A percentile compares a stretch with the other conserved stretches of the same genome.
phyloP scores from a whole-genome alignment of 2,888 invertebrate genomes.

The Entomobrya multifasciata region DNA sequence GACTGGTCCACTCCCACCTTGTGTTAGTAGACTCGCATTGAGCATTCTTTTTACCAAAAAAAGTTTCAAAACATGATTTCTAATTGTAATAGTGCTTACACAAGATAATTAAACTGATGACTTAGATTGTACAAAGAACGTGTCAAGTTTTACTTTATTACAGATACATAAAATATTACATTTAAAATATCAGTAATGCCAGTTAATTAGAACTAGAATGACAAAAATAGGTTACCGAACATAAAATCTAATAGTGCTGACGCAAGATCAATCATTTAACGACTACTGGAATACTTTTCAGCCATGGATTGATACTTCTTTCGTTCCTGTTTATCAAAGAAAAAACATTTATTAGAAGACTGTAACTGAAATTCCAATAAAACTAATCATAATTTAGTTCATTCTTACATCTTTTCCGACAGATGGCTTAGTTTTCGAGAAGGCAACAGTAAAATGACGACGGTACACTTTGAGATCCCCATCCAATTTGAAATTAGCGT shows the following conservation, averaged over 20 bases:
- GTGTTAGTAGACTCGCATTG: too few species aligned
- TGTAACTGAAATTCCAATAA: too few species aligned
- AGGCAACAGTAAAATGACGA: slow-evolving; percentile 89
- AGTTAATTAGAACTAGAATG: too few species aligned
- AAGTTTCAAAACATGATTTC: too few species aligned
- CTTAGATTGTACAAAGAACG: too few species aligned
- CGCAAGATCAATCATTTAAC: slow-evolving; percentile 3
- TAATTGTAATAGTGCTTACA: too few species aligned
- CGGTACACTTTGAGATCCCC: slow-evolving; percentile 85
- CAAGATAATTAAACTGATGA: too few species aligned
- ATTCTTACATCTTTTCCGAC: slow-evolving; percentile 87
- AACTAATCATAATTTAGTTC: slow-evolving; percentile 7
- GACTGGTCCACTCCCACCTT: too few species aligned
- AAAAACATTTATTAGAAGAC: neutral
- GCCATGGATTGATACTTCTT: slow-evolving; percentile 89
- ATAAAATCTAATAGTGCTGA: neutral
- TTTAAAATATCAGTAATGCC: too few species aligned
- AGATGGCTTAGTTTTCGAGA: slow-evolving; percentile 92
- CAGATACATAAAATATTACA: too few species aligned
- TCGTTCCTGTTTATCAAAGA: slow-evolving; percentile 84
- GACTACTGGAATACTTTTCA: slow-evolving; percentile 82
- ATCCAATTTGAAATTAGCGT: neutral
- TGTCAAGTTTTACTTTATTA: too few species aligned
- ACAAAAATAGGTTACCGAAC: neutral
- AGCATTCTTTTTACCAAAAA: too few species aligned